Evolutionary conservation across 2,797 vertebrate species (phyloP).

Genomic region (Heteromormyrus szaboi): DNA sequence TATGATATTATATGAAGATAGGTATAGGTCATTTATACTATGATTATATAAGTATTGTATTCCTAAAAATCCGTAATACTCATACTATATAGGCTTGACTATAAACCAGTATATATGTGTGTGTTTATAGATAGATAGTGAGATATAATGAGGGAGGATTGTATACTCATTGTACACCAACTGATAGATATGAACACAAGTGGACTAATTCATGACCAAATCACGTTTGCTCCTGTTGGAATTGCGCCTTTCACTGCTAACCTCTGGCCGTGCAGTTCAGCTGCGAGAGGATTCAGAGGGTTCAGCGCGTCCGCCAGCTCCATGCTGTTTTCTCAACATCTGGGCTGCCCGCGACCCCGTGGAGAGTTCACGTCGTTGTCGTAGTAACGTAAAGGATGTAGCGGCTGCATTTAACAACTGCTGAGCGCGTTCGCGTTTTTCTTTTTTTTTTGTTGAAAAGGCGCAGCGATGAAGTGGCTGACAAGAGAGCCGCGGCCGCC

Average conservation of each 20-base stretch:
- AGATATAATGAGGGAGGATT: not conserved
- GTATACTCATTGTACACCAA: not conserved
- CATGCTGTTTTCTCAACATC: slow-evolving; percentile 12
- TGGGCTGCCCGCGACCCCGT: not conserved
- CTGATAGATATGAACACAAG: not conserved
- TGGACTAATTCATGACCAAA: not conserved
- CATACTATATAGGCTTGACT: not conserved
- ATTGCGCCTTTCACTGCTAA: not conserved
- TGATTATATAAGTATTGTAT: not conserved
- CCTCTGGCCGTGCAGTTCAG: slow-evolving; percentile 1
- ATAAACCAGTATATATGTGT: not conserved
- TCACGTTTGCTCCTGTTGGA: not conserved
- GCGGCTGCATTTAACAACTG: not conserved
- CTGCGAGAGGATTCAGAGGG: not conserved
- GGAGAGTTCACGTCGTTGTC: not conserved
- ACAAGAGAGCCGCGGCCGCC: not conserved
- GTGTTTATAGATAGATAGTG: not conserved
- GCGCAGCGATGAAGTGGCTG: not conserved
- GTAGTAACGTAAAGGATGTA: not conserved
- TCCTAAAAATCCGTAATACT: not conserved
- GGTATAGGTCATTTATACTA: not conserved
- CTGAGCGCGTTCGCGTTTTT: not conserved
- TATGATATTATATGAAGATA: not conserved
- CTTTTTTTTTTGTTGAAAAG: not conserved
- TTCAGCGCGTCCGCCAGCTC: not conserved